Conservation (phyloP, 2,888 invertebrate genomes). For the Ommatoiulus sabulosus region DNA sequence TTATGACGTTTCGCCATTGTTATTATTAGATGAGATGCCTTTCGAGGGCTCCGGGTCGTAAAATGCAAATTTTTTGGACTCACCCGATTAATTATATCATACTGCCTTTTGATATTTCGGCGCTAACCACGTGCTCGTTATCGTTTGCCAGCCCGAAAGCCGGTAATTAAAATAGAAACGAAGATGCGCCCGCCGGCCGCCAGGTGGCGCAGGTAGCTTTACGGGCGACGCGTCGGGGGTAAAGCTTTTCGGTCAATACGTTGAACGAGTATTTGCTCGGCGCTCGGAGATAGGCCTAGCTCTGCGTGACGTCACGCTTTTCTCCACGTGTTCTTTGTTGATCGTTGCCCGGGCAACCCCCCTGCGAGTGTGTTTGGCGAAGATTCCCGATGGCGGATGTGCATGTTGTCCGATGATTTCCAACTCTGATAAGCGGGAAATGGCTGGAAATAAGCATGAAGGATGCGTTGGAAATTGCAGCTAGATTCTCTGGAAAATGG, state of each 20-base stretch:
- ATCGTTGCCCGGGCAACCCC: conserved; percentile 29
- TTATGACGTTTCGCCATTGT: conserved; percentile 45
- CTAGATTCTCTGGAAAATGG: background rate
- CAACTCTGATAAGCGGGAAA: background rate
- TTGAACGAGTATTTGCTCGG: background rate
- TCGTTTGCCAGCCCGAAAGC: background rate
- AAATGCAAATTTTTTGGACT: conserved; percentile 41
- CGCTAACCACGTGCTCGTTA: conserved; percentile 25
- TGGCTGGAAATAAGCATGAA: background rate
- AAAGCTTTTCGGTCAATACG: background rate
- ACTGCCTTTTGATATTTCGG: conserved; percentile 35
- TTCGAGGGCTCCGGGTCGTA: conserved; percentile 26
- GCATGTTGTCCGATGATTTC: background rate
- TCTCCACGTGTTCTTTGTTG: conserved; percentile 41
- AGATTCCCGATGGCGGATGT: conserved; percentile 31
- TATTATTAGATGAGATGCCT: conserved; percentile 32
- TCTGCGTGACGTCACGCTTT: conserved; percentile 8
- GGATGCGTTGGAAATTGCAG: background rate
- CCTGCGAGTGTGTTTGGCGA: background rate
- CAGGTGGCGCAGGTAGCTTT: background rate
- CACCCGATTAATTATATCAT: conserved; percentile 17
- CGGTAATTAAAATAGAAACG: background rate
- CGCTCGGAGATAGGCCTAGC: background rate
- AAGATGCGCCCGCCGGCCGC: background rate
- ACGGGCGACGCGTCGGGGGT: background rate